Conservation (phyloP, 2,888 invertebrate genomes). For the Cephus nigrinus region DNA sequence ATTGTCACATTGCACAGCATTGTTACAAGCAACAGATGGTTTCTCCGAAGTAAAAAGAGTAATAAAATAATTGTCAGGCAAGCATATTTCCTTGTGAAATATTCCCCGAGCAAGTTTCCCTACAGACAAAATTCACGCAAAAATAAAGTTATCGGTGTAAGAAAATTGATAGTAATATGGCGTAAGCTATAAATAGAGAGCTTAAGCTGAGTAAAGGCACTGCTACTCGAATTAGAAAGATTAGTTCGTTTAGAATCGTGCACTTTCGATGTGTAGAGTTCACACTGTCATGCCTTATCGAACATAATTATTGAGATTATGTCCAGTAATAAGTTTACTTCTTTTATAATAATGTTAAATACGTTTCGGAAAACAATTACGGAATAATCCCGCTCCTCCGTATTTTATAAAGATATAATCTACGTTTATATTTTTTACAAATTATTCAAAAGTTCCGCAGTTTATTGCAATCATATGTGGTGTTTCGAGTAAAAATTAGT, state of each 20-base stretch:
- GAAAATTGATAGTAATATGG: not conserved
- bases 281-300: constrained; percentile 40
- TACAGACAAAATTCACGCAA: constrained; percentile 2
- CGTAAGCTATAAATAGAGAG: not conserved
- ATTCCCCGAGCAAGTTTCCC: not conserved
- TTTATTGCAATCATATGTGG: not conserved
- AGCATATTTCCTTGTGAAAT: not conserved
- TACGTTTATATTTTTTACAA: not conserved
- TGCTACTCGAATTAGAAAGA: not conserved
- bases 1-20: not conserved
- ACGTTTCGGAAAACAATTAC: not conserved
- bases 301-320: constrained; percentile 33
- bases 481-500: not conserved
- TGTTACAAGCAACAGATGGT: not conserved
- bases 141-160: constrained; percentile 1
- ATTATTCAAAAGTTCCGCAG: not conserved
- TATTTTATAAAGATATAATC: not conserved
- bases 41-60: not conserved
- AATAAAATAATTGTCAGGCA: not conserved
- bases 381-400: not conserved
- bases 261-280: constrained; percentile 35
- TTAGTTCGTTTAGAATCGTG: constrained; percentile 6
- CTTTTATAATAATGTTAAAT: not conserved
- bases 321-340: constrained; percentile 9
- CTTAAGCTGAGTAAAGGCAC: not conserved